phyloP scores from a whole-genome alignment of 2,888 invertebrate genomes.

The Doris montereyensis region DNA sequence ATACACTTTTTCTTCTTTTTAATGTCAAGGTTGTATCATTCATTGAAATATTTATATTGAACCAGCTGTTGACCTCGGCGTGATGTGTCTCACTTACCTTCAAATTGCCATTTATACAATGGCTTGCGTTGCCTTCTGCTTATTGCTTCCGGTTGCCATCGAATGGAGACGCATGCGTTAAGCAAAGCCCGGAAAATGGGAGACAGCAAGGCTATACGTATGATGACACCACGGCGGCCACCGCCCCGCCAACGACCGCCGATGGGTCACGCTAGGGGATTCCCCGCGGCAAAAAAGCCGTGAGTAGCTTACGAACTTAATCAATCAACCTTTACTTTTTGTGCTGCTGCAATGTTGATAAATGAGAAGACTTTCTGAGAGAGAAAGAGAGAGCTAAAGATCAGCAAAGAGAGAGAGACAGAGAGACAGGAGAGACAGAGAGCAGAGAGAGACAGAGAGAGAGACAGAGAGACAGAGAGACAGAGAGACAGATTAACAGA shows the following conservation, averaged over 20 bases:
- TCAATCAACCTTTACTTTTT: too few relatives aligned
- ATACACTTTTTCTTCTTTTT: not conserved
- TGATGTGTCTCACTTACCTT: slow-evolving; percentile 32
- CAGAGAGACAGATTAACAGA: too few relatives aligned
- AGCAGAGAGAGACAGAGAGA: too few relatives aligned
- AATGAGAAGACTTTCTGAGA: too few relatives aligned
- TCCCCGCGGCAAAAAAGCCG: not conserved
- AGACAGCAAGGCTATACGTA: too few relatives aligned
- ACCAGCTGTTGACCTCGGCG: slow-evolving; percentile 36
- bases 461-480: too few relatives aligned
- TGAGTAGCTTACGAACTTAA: too few relatives aligned
- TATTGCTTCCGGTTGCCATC: not conserved
- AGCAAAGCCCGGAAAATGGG: not conserved
- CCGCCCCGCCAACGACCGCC: not conserved
- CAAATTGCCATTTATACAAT: slow-evolving; percentile 35
- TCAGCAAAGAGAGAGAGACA: too few relatives aligned
- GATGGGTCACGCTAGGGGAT: not conserved
- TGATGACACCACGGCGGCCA: not conserved
- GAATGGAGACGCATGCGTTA: not conserved
- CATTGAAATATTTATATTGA: not conserved
- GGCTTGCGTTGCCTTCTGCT: slow-evolving; percentile 6
- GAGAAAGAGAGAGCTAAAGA: too few relatives aligned
- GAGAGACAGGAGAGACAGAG: too few relatives aligned
- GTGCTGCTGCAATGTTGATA: too few relatives aligned
- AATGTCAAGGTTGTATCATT: not conserved